These are phyloP conservation scores for Siderastrea siderea DNA, from an alignment of 92 coral and sea anemone genomes.

Conservation along the genomic window DNA sequence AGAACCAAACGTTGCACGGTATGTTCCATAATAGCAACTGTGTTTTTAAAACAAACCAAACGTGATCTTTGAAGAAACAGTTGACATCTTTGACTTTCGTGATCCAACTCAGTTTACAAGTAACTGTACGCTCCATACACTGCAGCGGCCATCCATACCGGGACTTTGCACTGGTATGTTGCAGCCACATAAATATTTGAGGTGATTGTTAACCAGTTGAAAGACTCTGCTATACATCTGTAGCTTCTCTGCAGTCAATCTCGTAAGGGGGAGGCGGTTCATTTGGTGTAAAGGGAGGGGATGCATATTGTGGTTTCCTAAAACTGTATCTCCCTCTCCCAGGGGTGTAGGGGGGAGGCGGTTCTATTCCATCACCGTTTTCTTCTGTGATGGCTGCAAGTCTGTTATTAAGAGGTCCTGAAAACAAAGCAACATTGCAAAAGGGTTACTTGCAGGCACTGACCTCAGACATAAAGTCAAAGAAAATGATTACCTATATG, in stretches of 20 bases:
- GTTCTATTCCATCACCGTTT: slow-evolving; percentile 67
- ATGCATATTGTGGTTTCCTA: slow-evolving; percentile 58
- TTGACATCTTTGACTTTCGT: too few relatives aligned
- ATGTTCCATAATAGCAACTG: neutral
- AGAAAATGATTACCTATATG: too few relatives aligned
- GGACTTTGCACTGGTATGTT: neutral
- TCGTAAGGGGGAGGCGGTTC: slow-evolving; percentile 99
- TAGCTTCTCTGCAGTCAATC: slow-evolving; percentile 80
- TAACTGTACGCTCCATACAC: neutral
- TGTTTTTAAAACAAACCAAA: slow-evolving; percentile 4
- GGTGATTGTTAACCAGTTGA: neutral
- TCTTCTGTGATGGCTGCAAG: slow-evolving; percentile 79
- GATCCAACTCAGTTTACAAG: neutral
- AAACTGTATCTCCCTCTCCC: slow-evolving; percentile 74
- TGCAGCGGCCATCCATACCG: neutral
- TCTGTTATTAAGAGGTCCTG: slow-evolving; percentile 87
- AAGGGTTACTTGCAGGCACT: neutral
- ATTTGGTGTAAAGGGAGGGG: slow-evolving; percentile 78
- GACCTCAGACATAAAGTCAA: neutral
- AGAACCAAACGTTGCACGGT: neutral
- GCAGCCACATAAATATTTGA: neutral
- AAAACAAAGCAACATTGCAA: neutral
- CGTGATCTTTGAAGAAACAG: neutral
- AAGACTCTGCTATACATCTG: slow-evolving; percentile 76
- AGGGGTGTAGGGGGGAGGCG: slow-evolving; percentile 98